Conservation (phyloP, 2,113 vertebrate genomes). For the Oxygymnocypris stewartii region DNA sequence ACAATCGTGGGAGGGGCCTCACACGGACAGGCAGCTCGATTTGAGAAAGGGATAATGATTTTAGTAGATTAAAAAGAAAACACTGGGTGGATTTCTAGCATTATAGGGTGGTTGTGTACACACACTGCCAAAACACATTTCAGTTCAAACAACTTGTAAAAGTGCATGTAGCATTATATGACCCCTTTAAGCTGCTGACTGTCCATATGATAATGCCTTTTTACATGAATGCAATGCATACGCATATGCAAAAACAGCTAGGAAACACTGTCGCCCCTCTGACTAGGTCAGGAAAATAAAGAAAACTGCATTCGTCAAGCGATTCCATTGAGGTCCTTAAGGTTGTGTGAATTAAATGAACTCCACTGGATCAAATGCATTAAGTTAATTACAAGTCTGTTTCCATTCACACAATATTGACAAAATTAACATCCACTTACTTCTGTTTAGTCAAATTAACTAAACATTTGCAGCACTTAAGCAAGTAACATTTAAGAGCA, state of each 20-base stretch:
- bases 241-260: not conserved
- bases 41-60: too few relatives aligned
- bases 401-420: constrained; percentile 7
- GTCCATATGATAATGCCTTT: not conserved
- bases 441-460: not conserved
- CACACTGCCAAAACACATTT: too few relatives aligned
- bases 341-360: constrained; percentile 1
- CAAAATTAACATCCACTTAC: constrained; percentile 20
- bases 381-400: constrained; percentile 33
- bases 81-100: too few relatives aligned
- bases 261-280: not conserved
- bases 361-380: constrained; percentile 19
- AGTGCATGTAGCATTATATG: too few relatives aligned
- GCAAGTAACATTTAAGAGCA: not conserved
- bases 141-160: too few relatives aligned
- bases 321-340: constrained; percentile 1
- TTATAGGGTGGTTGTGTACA: too few relatives aligned
- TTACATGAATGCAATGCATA: not conserved
- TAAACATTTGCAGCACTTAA: not conserved
- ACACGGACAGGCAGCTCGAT: too few relatives aligned
- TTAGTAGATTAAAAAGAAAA: too few relatives aligned
- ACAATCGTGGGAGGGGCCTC: too few relatives aligned
- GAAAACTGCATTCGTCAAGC: not conserved
- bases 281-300: not conserved
- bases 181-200: not conserved